phyloP scores from a whole-genome alignment of 2,888 invertebrate genomes.

The Megalurothrips usitatus region DNA sequence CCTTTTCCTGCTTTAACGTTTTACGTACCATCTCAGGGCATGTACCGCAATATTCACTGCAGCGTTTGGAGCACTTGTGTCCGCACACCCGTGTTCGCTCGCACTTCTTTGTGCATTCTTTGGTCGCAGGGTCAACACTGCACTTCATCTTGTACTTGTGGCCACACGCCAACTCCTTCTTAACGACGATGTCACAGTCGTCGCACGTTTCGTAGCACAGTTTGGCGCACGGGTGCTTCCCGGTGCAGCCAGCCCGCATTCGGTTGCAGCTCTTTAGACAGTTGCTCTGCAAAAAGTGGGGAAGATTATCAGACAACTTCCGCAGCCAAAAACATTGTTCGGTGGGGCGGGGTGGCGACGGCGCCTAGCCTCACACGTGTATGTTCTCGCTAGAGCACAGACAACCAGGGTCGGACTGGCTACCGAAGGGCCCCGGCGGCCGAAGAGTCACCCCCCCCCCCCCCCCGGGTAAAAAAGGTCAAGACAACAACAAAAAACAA shows the following conservation, averaged over 20 bases:
- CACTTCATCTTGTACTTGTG: not conserved
- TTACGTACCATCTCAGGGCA: not conserved
- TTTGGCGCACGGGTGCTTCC: not conserved
- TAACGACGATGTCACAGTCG: not conserved
- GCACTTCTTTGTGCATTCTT: not conserved
- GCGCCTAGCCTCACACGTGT: too few relatives aligned
- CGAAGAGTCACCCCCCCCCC: too few relatives aligned
- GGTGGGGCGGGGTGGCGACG: too few relatives aligned
- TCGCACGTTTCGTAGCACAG: not conserved
- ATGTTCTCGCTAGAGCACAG: too few relatives aligned
- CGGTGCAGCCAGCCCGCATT: not conserved
- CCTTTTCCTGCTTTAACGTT: too few relatives aligned
- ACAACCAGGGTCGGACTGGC: too few relatives aligned
- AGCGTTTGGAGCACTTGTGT: not conserved
- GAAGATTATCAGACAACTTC: not conserved
- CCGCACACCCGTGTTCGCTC: not conserved
- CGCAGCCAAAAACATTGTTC: too few relatives aligned
- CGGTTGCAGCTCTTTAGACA: not conserved
- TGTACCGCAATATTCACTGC: not conserved
- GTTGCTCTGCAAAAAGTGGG: not conserved
- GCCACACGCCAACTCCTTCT: not conserved
- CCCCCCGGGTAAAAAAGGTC: too few relatives aligned
- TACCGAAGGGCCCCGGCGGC: too few relatives aligned
- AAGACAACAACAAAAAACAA: too few relatives aligned
- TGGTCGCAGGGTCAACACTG: not conserved